These are phyloP conservation scores for Lasioglossum morio DNA, from an alignment of 2,888 invertebrate genomes.

Conservation along the genomic window DNA sequence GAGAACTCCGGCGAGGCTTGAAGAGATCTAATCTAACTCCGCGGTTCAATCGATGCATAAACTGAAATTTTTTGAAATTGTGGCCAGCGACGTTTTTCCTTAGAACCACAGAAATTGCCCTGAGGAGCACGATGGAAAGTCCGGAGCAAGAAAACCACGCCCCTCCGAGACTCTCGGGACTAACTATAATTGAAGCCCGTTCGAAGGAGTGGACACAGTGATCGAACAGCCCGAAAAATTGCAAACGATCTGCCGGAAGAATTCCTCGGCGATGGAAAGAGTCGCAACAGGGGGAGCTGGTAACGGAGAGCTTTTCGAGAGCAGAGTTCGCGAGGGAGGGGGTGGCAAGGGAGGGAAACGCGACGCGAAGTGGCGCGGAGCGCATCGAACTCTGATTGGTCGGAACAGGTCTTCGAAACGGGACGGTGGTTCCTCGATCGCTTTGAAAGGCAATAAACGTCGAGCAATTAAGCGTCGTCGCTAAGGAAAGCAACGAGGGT, in stretches of 20 bases:
- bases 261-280: not conserved
- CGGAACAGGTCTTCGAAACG: conserved; percentile 70
- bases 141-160: not conserved
- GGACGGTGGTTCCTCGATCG: conserved; percentile 66
- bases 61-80: no score
- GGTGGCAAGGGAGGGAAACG: not conserved
- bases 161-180: not conserved
- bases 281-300: not conserved
- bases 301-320: conserved; percentile 33
- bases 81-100: no score
- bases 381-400: conserved; percentile 69
- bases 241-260: not conserved
- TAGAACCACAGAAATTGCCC: not conserved
- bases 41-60: no score
- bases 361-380: not conserved
- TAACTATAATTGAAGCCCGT: not conserved
- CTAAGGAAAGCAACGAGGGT: conserved; percentile 65
- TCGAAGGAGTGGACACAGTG: not conserved
- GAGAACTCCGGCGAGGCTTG: no score
- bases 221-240: not conserved
- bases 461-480: conserved; percentile 79
- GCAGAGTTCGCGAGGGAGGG: not conserved
- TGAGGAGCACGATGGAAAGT: not conserved
- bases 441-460: conserved; percentile 79
- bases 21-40: no score